phyloP scores from a whole-genome alignment of 2,888 invertebrate genomes.

The Megalurothrips usitatus region DNA sequence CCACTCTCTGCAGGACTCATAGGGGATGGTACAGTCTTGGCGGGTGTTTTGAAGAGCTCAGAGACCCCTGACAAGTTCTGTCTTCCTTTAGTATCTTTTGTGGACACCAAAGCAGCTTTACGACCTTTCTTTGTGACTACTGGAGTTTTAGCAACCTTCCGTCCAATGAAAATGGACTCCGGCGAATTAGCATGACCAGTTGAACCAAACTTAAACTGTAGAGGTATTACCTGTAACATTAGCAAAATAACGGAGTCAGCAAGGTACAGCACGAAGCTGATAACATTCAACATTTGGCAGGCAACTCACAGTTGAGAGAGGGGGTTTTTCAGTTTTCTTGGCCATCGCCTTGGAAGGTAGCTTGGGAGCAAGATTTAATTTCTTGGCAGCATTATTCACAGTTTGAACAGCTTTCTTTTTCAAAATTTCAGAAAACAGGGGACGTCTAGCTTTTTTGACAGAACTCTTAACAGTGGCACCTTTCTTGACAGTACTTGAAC shows the following conservation, averaged over 20 bases:
- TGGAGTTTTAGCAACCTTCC: not conserved
- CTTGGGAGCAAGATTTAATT: not conserved
- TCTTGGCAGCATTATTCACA: not conserved
- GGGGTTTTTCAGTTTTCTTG: not conserved
- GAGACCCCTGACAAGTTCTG: not conserved
- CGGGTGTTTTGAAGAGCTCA: not conserved
- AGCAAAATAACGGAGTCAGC: not conserved
- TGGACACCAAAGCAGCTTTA: not conserved
- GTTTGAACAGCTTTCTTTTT: slow-evolving; percentile 8
- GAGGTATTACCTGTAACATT: not conserved
- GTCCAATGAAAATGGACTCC: not conserved
- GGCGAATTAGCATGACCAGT: slow-evolving; percentile 8
- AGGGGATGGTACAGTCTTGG: not conserved
- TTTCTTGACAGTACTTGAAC: not conserved
- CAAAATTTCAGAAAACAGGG: not conserved
- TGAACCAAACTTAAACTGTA: not conserved
- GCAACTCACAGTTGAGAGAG: not conserved
- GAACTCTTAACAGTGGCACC: not conserved
- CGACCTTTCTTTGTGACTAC: not conserved
- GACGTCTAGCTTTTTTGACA: not conserved
- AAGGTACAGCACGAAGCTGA: no score
- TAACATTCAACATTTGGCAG: no score
- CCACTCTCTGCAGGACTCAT: no score
- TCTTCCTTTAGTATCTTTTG: not conserved
- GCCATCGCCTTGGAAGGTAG: not conserved